These are phyloP conservation scores for Anarhynchus alexandrinus DNA, from an alignment of 2,113 vertebrate genomes.

Conservation along the genomic window DNA sequence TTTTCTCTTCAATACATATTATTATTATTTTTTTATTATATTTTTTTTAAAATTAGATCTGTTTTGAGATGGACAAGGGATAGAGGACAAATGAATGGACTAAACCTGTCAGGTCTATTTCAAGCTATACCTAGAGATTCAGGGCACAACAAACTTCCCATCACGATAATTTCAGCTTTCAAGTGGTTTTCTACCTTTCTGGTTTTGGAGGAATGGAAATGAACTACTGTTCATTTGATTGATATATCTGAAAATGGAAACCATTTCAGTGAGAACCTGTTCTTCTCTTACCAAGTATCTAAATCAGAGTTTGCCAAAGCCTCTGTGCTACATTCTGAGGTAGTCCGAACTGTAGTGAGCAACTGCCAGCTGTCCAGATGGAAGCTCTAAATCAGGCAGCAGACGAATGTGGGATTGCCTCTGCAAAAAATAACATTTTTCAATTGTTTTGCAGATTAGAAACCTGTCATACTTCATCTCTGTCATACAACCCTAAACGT, in stretches of 20 bases:
- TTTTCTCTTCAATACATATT: neutral
- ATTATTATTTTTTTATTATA: neutral
- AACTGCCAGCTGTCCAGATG: slow-evolving; percentile 35
- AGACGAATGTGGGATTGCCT: slow-evolving; percentile 16
- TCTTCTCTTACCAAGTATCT: neutral
- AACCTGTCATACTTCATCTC: neutral
- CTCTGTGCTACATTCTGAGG: neutral
- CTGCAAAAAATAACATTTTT: slow-evolving; percentile 15
- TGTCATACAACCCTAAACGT: neutral
- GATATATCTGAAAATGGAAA: neutral
- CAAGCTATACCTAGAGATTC: neutral
- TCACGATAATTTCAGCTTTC: neutral
- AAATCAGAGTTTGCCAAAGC: neutral
- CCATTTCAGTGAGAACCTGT: neutral
- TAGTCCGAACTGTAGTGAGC: neutral
- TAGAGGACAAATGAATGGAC: neutral
- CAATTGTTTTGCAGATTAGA: slow-evolving; percentile 19
- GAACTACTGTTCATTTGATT: neutral
- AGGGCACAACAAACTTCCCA: neutral
- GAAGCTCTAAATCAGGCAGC: slow-evolving; percentile 33
- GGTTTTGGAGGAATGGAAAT: neutral
- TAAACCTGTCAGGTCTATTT: neutral
- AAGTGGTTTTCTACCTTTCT: neutral
- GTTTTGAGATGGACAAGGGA: neutral
- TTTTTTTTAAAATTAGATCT: neutral